Percentiles rank a stretch among this genome's conserved stretches.
These are phyloP conservation scores for Caerostris darwini DNA, from an alignment of 1,140 invertebrate genomes.

Conservation along the genomic window DNA sequence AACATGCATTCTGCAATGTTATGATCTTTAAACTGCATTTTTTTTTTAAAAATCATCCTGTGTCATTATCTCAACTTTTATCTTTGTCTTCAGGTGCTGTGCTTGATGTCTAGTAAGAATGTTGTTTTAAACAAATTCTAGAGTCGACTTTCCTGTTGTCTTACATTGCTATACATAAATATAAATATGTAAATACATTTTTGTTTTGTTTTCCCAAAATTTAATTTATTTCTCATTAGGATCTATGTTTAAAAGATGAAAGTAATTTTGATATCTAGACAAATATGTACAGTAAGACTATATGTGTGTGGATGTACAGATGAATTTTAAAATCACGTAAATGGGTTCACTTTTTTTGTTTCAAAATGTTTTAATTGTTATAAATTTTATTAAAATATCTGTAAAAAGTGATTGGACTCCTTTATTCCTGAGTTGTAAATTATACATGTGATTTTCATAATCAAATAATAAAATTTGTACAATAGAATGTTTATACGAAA, in stretches of 20 bases:
- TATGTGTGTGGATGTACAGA: slow-evolving; percentile 65
- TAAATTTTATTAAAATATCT: slow-evolving; percentile 77
- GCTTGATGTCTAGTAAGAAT: not conserved
- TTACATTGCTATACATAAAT: slow-evolving; percentile 1
- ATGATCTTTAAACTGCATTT: slow-evolving; percentile 59
- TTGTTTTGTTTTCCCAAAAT: slow-evolving; percentile 7
- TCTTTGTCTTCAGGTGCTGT: slow-evolving; percentile 73
- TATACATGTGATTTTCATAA: too few species aligned
- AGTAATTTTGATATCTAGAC: slow-evolving; percentile 76
- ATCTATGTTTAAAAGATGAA: slow-evolving; percentile 50
- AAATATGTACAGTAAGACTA: slow-evolving; percentile 66
- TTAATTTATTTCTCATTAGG: not conserved
- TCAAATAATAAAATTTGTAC: too few species aligned
- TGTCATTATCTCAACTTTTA: slow-evolving; percentile 54
- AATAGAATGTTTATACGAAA: too few species aligned
- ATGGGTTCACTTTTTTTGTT: slow-evolving; percentile 63
- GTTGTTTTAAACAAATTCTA: not conserved
- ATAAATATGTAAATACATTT: not conserved
- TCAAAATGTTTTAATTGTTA: slow-evolving; percentile 73
- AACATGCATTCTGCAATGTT: slow-evolving; percentile 15
- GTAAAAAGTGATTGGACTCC: slow-evolving; percentile 35
- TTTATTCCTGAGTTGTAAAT: not conserved
- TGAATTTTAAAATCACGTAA: slow-evolving; percentile 67
- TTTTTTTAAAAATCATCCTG: slow-evolving; percentile 35
- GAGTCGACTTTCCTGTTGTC: not conserved